These are phyloP conservation scores for Drosophila saltans DNA, from an alignment of 1,140 invertebrate species.

Conservation along the genomic window DNA sequence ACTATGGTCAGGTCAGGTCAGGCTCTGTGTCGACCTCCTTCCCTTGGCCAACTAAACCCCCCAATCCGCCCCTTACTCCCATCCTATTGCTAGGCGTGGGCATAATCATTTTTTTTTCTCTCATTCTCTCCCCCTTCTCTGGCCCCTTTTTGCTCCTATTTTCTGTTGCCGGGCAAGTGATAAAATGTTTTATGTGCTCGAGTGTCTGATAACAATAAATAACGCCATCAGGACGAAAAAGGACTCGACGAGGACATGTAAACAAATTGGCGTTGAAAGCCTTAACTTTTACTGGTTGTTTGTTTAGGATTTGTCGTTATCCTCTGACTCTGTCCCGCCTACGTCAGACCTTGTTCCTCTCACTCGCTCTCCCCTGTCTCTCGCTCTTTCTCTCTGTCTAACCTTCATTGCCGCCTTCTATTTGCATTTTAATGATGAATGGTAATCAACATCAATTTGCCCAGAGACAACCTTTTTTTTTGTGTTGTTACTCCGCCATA, in stretches of 20 bases:
- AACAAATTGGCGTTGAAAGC: constrained; percentile 78
- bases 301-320: constrained; percentile 60
- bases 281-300: constrained; percentile 56
- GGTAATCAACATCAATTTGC: constrained; percentile 73
- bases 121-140: neutral
- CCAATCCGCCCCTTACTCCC: neutral
- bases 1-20: constrained; percentile 18
- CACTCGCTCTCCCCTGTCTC: constrained; percentile 12
- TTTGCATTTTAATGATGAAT: constrained; percentile 73
- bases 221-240: constrained; percentile 72
- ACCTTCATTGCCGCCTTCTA: constrained; percentile 6
- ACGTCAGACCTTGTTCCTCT: neutral
- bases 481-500: constrained; percentile 16
- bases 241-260: constrained; percentile 56
- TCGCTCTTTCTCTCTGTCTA: neutral
- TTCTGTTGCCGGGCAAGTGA: constrained; percentile 55
- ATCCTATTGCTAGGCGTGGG: constrained; percentile 42
- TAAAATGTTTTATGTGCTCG: constrained; percentile 80
- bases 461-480: neutral
- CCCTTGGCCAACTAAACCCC: constrained; percentile 7
- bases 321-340: neutral
- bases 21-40: constrained; percentile 15
- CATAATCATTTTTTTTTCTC: constrained; percentile 55
- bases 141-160: constrained; percentile 9
- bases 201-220: constrained; percentile 82